phyloP scores from a whole-genome alignment of 2,888 invertebrate genomes.

The Choristoneura rosaceana region DNA sequence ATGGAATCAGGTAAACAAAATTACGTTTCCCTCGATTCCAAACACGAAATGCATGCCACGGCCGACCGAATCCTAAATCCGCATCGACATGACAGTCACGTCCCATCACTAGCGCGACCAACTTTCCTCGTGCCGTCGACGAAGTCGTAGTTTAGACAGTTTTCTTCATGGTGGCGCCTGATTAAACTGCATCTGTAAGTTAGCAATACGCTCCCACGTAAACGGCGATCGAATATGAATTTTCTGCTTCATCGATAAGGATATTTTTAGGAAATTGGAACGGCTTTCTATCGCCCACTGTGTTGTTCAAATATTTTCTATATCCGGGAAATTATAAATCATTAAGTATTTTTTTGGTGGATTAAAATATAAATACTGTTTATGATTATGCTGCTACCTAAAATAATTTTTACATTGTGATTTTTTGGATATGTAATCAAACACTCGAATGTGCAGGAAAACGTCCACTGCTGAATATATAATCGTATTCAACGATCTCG shows the following conservation, averaged over 20 bases:
- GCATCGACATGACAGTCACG: conserved; percentile 67
- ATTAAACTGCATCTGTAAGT: conserved; percentile 14
- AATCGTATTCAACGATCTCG: too few relatives aligned
- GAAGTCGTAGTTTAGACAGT: neutral
- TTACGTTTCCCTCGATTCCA: conserved; percentile 52
- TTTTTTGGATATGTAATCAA: too few relatives aligned
- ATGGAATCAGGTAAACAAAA: conserved; percentile 37
- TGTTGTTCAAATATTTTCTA: conserved; percentile 10
- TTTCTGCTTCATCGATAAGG: conserved; percentile 43
- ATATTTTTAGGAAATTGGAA: conserved; percentile 11
- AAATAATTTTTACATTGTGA: too few relatives aligned
- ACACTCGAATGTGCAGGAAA: too few relatives aligned
- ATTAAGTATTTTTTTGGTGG: neutral
- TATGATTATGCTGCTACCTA: neutral
- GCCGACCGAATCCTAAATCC: conserved; percentile 50
- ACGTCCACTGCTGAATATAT: too few relatives aligned
- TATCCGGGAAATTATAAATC: conserved; percentile 10
- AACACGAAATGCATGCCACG: conserved; percentile 65
- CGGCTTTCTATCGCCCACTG: conserved; percentile 24
- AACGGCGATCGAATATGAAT: conserved; percentile 43
- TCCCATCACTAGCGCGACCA: conserved; percentile 61
- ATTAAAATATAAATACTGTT: neutral
- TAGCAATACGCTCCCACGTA: conserved; percentile 39
- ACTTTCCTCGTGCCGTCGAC: conserved; percentile 37
- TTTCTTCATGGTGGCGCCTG: conserved; percentile 4